phyloP scores from a whole-genome alignment of 2,888 invertebrate species.

The Idaea straminata region DNA sequence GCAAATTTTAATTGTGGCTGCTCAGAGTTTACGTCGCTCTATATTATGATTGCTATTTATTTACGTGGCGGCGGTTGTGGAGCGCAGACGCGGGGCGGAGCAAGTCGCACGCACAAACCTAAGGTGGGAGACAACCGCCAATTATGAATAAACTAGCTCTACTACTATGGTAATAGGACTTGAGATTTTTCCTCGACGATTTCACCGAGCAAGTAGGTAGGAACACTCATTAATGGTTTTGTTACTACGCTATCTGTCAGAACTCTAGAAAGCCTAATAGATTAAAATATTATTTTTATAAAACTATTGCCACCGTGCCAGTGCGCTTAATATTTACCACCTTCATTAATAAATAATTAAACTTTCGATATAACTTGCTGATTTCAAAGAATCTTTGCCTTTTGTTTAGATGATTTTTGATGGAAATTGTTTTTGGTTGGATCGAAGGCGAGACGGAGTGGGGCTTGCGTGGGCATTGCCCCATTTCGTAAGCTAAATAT shows the following conservation, averaged over 20 bases:
- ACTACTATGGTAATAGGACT: constrained; percentile 74
- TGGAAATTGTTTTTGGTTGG: not conserved
- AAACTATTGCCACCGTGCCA: not conserved
- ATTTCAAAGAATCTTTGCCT: not conserved
- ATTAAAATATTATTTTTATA: constrained; percentile 17
- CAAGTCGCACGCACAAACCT: constrained; percentile 47
- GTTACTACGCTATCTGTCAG: constrained; percentile 68
- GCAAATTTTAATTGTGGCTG: constrained; percentile 74
- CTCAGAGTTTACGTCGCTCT: constrained; percentile 54
- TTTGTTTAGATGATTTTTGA: not conserved
- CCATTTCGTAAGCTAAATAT: constrained; percentile 76
- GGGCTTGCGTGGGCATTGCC: constrained; percentile 62
- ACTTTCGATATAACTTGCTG: not conserved
- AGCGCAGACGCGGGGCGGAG: constrained; percentile 50
- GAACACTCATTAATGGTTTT: constrained; percentile 67
- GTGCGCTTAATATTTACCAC: not conserved
- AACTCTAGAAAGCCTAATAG: constrained; percentile 57
- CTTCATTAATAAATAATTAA: not conserved
- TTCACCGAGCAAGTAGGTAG: constrained; percentile 59
- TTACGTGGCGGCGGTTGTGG: constrained; percentile 46
- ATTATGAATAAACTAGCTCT: constrained; percentile 77
- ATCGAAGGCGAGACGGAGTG: constrained; percentile 45
- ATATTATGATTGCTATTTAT: constrained; percentile 70
- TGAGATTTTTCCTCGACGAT: constrained; percentile 74
- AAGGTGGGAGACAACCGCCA: constrained; percentile 66